These are phyloP conservation scores for Alaudala cheleensis DNA, from an alignment of 2,113 vertebrate species.

Conservation along the genomic window DNA sequence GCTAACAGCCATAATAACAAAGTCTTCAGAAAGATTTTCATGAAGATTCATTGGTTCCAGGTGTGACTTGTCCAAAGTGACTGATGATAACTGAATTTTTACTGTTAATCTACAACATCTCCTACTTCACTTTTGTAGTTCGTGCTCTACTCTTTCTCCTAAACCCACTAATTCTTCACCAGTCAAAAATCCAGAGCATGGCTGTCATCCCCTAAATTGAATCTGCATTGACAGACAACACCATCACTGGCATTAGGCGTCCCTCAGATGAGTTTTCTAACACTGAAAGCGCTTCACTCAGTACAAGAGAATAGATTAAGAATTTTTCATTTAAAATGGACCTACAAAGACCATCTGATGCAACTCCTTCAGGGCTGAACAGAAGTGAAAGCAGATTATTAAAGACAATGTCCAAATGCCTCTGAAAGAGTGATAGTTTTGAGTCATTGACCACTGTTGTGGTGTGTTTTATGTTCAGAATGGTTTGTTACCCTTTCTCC, in stretches of 20 bases:
- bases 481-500: too few relatives aligned
- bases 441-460: not conserved
- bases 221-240: not conserved
- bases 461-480: too few relatives aligned
- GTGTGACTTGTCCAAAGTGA: not conserved
- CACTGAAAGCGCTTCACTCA: not conserved
- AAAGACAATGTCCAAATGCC: not conserved
- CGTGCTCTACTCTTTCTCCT: not conserved
- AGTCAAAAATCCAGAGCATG: not conserved
- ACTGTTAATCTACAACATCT: not conserved
- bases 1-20: not conserved
- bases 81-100: not conserved
- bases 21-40: not conserved
- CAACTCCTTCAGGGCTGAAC: not conserved
- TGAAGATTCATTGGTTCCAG: not conserved
- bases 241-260: fast-evolving
- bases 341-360: not conserved
- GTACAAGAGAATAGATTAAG: not conserved
- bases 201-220: not conserved
- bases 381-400: not conserved
- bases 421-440: not conserved
- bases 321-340: not conserved
- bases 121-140: not conserved
- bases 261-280: not conserved
- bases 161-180: not conserved